Evolutionary conservation across 2,113 vertebrate genomes (phyloP).

Genomic region (Channa argus): DNA sequence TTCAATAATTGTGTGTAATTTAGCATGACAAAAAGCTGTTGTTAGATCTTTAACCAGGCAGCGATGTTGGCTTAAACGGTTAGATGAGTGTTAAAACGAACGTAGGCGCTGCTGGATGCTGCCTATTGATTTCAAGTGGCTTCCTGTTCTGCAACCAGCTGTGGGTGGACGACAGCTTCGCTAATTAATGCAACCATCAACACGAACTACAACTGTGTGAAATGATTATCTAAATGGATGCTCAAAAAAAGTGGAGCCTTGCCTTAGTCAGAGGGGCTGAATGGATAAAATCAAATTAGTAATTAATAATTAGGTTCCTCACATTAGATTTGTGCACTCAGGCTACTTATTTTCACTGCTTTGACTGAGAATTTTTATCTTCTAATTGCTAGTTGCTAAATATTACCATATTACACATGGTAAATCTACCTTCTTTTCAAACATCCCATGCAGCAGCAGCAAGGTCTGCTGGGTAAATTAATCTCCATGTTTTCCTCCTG

Average conservation of each 20-base stretch:
- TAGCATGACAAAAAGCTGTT: slow-evolving; percentile 33
- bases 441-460: too few relatives aligned
- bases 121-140: slow-evolving; percentile 40
- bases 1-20: slow-evolving; percentile 50
- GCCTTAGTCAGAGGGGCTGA: background rate
- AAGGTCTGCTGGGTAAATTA: too few relatives aligned
- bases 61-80: slow-evolving; percentile 22
- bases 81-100: slow-evolving; percentile 26
- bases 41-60: slow-evolving; percentile 28
- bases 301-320: background rate
- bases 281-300: slow-evolving; percentile 6
- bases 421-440: too few relatives aligned
- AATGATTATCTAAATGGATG: slow-evolving; percentile 31
- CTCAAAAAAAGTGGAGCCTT: slow-evolving; percentile 12
- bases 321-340: background rate
- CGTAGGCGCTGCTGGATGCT: slow-evolving; percentile 56
- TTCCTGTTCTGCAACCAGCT: slow-evolving; percentile 38
- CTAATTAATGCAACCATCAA: slow-evolving; percentile 66
- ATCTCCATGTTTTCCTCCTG: too few relatives aligned
- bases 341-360: too few relatives aligned
- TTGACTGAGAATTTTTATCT: too few relatives aligned
- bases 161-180: slow-evolving; percentile 58
- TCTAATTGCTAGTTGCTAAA: too few relatives aligned
- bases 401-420: too few relatives aligned
- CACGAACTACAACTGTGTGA: slow-evolving; percentile 37